Base-by-base conservation (phyloP, 2,888 invertebrate genomes). In the Xestia sexstrigata region DNA sequence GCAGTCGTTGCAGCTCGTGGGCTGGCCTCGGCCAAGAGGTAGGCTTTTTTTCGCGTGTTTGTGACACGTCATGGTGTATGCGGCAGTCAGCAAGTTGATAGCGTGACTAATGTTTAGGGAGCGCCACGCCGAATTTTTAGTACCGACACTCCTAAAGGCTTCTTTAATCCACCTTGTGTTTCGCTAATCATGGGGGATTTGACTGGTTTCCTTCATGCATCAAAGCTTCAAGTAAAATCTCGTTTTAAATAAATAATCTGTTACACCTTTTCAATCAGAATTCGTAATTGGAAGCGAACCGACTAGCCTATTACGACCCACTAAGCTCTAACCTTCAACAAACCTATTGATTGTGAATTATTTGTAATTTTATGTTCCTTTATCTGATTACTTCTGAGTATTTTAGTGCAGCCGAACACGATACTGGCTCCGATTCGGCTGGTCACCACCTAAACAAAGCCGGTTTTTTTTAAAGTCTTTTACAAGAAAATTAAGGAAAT, bases 261-360 rank as follows among this genome's bases (percentile, higher is more conserved):
- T 47, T 35, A n/a, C 45, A 23, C 74, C n/a, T 65, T 69, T 68
- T 63, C 63, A 74, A 82, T 69, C 67, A 67, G 62, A 82, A 82
- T 79, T 75, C 55, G 30, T 82, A 82, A 79, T 70, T 72, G 15
- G 52, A 60, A 78, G 30, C 17, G 23, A 82, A 63, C 62, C 30
- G 49, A 66, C 65, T 52, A 72, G 47, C 52, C 68, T 55, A 35
- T 52, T 60, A 49, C 65, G 45, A 52, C 30, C 49, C 45, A 62
- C 55, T 15, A 55, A 74, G 63, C 47, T 62, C 20, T 75, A 47
- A 82, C 82, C 79, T 82, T 63, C 69, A 72, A 60, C 81, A 55
- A 39, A 55, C 42, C 26, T 74, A 82, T 82, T 72, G 60, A 75
- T 76, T 82, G 76, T 68, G 26, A 68, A 80, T 76, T 72, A 78